Conservation (phyloP, 1,140 invertebrate species). For the Scaptomyza hsui region DNA sequence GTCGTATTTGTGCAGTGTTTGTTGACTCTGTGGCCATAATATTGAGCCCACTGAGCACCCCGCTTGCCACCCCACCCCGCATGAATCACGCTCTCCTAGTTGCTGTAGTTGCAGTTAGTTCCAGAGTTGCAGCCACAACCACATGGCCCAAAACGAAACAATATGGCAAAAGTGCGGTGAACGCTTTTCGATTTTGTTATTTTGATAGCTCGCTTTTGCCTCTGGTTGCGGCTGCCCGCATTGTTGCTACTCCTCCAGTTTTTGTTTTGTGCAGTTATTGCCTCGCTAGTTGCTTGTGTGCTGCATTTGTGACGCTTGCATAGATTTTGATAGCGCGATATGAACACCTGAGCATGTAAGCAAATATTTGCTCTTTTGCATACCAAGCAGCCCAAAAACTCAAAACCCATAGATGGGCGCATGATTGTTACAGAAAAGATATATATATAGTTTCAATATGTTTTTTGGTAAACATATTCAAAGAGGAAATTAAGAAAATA, state of each 20-base stretch:
- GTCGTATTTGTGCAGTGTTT: constrained; percentile 13
- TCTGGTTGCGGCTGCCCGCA: constrained; percentile 33
- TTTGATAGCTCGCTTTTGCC: constrained; percentile 55
- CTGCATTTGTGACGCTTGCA: constrained; percentile 27
- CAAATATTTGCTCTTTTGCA: constrained; percentile 44
- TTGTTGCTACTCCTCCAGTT: constrained; percentile 23
- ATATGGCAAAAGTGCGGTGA: constrained; percentile 58
- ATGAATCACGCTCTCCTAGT: neutral
- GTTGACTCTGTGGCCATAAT: constrained; percentile 56
- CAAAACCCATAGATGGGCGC: constrained; percentile 18
- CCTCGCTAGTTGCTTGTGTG: constrained; percentile 5
- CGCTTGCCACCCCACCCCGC: neutral
- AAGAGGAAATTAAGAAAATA: no score
- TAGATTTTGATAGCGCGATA: constrained; percentile 48
- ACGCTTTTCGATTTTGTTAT: constrained; percentile 62
- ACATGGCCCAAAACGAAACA: constrained; percentile 41
- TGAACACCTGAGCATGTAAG: constrained; percentile 50
- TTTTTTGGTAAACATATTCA: no score
- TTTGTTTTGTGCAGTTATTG: neutral
- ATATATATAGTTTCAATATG: no score
- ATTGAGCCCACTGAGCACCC: constrained; percentile 24
- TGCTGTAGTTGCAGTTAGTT: constrained; percentile 13
- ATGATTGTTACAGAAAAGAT: neutral
- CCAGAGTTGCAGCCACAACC: constrained; percentile 27
- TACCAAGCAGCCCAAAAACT: constrained; percentile 29